Evolutionary conservation across 1,140 invertebrate genomes (phyloP).

Genomic region (Sitobion miscanthi): DNA sequence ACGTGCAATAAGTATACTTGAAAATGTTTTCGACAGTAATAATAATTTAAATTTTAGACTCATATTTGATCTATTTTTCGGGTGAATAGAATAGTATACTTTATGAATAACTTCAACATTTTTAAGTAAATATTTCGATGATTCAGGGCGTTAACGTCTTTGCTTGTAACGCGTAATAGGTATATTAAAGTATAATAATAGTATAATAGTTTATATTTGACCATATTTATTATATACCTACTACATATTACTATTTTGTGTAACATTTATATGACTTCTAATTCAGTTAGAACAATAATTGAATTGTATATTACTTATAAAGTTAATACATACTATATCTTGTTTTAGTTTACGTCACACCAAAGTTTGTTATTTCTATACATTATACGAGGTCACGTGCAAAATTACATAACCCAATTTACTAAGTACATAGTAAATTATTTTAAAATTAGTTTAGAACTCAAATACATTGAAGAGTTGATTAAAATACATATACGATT

Average conservation of each 20-base stretch:
- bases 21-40: background rate
- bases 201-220: background rate
- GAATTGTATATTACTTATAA: background rate
- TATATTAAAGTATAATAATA: background rate
- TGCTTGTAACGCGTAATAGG: background rate
- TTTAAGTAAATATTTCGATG: background rate
- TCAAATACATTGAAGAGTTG: background rate
- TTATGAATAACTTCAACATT: background rate
- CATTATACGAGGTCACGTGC: background rate
- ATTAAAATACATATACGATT: background rate
- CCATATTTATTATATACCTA: background rate
- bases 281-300: background rate
- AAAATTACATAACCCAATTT: background rate
- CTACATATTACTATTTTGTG: background rate
- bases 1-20: background rate
- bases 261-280: background rate
- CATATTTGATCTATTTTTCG: background rate
- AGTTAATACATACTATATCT: background rate
- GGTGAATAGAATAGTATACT: background rate
- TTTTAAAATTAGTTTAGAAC: background rate
- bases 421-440: background rate
- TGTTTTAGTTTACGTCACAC: background rate
- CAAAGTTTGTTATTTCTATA: background rate
- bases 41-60: background rate
- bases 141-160: background rate